phyloP scores from a whole-genome alignment of 2,888 invertebrate species.

The Euspilapteryx auroguttella region DNA sequence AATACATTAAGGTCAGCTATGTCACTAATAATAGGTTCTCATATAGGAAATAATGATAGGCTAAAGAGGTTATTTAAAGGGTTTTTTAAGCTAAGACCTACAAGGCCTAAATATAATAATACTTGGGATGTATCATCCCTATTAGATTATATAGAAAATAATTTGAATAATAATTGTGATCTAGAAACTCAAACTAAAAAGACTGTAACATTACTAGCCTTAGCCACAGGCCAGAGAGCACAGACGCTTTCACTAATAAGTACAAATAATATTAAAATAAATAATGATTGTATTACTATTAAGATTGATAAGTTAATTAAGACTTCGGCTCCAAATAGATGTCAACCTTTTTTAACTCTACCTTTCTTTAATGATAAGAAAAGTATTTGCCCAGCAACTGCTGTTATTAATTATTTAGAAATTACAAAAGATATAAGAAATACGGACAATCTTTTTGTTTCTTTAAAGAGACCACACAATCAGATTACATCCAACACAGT shows the following conservation, averaged over 20 bases:
- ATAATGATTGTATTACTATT: background rate
- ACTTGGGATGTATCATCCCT: background rate
- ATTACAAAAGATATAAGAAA: background rate
- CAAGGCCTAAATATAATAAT: constrained; percentile 1
- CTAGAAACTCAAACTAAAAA: background rate
- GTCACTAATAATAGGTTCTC: background rate
- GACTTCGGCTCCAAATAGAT: background rate
- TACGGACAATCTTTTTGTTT: background rate
- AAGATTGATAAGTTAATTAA: constrained; percentile 1
- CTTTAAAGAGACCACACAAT: background rate
- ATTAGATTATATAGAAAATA: background rate
- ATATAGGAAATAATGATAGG: background rate
- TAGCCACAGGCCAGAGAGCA: background rate
- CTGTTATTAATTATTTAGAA: background rate
- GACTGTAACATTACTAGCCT: background rate
- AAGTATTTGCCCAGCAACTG: background rate
- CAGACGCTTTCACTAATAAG: background rate
- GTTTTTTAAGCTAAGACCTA: background rate
- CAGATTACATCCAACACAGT: background rate
- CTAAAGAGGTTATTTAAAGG: constrained; percentile 1
- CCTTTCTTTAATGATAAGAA: background rate
- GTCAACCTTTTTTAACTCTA: background rate
- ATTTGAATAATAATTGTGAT: background rate
- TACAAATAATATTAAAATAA: background rate
- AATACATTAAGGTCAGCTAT: constrained; percentile 1